Evolutionary conservation across 2,888 invertebrate genomes (phyloP).

Genomic region (Leptinotarsa peninsularis): DNA sequence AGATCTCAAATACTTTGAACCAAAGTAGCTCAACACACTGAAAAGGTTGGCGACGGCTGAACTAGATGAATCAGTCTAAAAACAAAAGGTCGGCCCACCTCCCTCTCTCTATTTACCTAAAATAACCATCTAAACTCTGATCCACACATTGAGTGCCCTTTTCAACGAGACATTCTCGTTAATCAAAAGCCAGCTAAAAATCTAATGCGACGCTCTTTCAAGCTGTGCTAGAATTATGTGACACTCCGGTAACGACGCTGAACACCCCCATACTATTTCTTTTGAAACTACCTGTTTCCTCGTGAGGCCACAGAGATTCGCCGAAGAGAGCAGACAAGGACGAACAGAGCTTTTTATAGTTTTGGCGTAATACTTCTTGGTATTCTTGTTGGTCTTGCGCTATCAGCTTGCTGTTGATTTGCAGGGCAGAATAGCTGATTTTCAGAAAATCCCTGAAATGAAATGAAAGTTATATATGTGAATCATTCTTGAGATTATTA

Average conservation of each 20-base stretch:
- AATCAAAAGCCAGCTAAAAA: neutral
- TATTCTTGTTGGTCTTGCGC: conserved; percentile 91
- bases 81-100: neutral
- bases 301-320: conserved; percentile 76
- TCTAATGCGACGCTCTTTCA: conserved; percentile 18
- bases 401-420: conserved; percentile 90
- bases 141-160: conserved; percentile 1
- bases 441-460: conserved; percentile 86
- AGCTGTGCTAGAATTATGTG: conserved; percentile 84
- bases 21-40: neutral
- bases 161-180: conserved; percentile 1
- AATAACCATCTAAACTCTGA: neutral
- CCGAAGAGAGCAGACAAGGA: conserved; percentile 81
- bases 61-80: neutral
- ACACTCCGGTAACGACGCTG: conserved; percentile 83
- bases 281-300: conserved; percentile 74
- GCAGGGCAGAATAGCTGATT: conserved; percentile 89
- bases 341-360: conserved; percentile 87
- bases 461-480: conserved; percentile 27
- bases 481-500: neutral
- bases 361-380: conserved; percentile 87
- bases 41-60: neutral
- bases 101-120: neutral
- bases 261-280: conserved; percentile 84
- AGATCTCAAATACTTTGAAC: neutral